Evolutionary conservation across 2,113 vertebrate species (phyloP).

Genomic region (Bubo blakistoni): DNA sequence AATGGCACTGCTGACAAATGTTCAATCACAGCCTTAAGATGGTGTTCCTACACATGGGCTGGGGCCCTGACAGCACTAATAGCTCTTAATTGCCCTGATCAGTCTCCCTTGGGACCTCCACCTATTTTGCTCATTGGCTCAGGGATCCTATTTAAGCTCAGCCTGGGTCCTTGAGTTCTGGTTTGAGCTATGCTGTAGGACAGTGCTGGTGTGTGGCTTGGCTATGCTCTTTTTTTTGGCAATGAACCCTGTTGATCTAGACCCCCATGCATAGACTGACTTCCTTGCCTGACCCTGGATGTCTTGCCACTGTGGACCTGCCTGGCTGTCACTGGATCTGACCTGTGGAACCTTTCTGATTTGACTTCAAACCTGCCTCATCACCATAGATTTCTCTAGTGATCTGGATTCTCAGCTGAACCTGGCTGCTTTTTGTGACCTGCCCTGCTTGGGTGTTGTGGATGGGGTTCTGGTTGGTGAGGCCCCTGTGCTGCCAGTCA

Average conservation of each 20-base stretch:
- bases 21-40: neutral
- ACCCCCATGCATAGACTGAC: fast-evolving
- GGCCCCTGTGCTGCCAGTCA: neutral
- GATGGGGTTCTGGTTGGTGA: neutral
- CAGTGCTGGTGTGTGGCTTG: fast-evolving
- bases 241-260: fast-evolving
- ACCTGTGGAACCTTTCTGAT: neutral
- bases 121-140: neutral
- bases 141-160: neutral
- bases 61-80: neutral
- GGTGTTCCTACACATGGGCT: fast-evolving
- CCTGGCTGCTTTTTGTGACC: neutral
- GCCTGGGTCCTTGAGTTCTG: fast-evolving
- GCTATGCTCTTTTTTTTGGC: fast-evolving
- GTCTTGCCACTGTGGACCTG: neutral
- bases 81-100: neutral
- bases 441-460: neutral
- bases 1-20: neutral
- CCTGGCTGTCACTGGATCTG: fast-evolving
- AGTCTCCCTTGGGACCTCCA: neutral
- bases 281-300: neutral
- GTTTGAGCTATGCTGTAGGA: fast-evolving
- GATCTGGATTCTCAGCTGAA: neutral
- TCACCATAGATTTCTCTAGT: neutral
- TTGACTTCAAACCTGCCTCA: neutral